A percentile compares a stretch with the other conserved stretches of the same genome.
Evolutionary conservation across 2,888 invertebrate species (phyloP).

Genomic region (Drosophila percnosoma): DNA sequence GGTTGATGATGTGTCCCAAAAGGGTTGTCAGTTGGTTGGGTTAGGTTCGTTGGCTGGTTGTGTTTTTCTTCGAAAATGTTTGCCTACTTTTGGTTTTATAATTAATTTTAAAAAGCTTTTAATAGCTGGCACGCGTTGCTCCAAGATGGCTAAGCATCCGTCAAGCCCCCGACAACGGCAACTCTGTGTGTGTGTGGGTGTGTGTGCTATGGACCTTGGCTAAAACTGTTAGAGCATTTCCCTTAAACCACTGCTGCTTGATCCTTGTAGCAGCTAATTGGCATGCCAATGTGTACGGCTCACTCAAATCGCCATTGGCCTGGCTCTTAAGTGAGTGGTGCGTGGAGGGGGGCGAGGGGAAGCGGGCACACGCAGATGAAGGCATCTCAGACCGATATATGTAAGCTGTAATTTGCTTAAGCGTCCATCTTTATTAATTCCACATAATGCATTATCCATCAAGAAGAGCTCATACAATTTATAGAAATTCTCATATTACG

Average conservation of each 20-base stretch:
- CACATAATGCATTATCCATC: slow-evolving; percentile 1
- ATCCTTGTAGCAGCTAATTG: slow-evolving; percentile 56
- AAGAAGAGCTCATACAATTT: background rate
- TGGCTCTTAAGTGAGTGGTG: background rate
- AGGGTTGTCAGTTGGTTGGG: slow-evolving; percentile 70
- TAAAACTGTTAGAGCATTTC: slow-evolving; percentile 15
- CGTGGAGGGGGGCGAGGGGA: no score
- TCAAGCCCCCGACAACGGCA: slow-evolving; percentile 26
- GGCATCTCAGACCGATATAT: slow-evolving; percentile 6
- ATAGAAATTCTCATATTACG: background rate
- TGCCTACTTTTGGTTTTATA: slow-evolving; percentile 75
- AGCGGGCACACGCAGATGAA: slow-evolving; percentile 3
- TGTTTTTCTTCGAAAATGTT: slow-evolving; percentile 62
- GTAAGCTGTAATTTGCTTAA: background rate
- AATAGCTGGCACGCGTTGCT: slow-evolving; percentile 71
- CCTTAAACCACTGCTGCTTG: slow-evolving; percentile 17
- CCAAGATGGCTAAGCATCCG: slow-evolving; percentile 29
- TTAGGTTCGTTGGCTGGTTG: slow-evolving; percentile 32
- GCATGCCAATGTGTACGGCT: slow-evolving; percentile 43
- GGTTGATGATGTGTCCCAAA: slow-evolving; percentile 37
- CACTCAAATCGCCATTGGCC: slow-evolving; percentile 31
- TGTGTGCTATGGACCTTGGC: background rate
- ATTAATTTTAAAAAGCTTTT: slow-evolving; percentile 77
- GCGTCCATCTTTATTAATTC: slow-evolving; percentile 1
- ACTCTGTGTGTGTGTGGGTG: background rate